Percentiles rank a stretch among this genome's conserved stretches.
Conservation (phyloP, 2,888 invertebrate species). For the Lagria hirta region DNA sequence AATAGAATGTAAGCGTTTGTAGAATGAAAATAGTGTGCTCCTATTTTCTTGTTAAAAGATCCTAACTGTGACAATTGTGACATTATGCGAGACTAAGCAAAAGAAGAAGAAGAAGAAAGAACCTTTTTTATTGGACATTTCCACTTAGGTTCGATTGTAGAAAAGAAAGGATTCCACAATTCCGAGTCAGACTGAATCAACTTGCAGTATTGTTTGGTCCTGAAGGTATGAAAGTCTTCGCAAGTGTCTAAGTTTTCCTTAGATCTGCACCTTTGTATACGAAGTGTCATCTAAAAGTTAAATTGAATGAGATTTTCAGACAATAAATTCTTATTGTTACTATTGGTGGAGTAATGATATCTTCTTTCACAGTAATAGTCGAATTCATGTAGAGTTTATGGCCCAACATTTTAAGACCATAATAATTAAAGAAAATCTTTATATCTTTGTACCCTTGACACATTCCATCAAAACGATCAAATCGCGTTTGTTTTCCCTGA, state of each 20-base stretch:
- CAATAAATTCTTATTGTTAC: too few relatives aligned
- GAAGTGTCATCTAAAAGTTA: slow-evolving; percentile 24
- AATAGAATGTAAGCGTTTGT: too few relatives aligned
- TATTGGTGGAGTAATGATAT: slow-evolving; percentile 16
- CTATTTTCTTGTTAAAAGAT: too few relatives aligned
- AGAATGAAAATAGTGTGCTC: too few relatives aligned
- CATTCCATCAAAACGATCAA: slow-evolving; percentile 30
- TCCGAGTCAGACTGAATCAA: slow-evolving; percentile 22
- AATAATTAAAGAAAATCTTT: slow-evolving; percentile 26
- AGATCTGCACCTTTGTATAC: slow-evolving; percentile 24
- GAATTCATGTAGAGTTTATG: slow-evolving; percentile 21
- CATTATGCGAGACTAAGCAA: too few relatives aligned
- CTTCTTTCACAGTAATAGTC: slow-evolving; percentile 21
- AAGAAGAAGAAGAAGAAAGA: too few relatives aligned
- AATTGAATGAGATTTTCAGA: background rate
- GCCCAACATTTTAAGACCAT: slow-evolving; percentile 7
- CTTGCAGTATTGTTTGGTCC: slow-evolving; percentile 27
- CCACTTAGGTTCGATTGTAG: slow-evolving; percentile 21
- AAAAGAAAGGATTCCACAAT: slow-evolving; percentile 24
- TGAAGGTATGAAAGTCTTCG: slow-evolving; percentile 28
- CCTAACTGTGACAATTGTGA: too few relatives aligned
- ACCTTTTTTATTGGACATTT: slow-evolving; percentile 31
- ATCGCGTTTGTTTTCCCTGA: slow-evolving; percentile 23
- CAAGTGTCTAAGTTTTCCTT: slow-evolving; percentile 31
- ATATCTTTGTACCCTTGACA: slow-evolving; percentile 23